Evolutionary conservation across 2,888 invertebrate genomes (phyloP).

Genomic region (Escarpia spicata): DNA sequence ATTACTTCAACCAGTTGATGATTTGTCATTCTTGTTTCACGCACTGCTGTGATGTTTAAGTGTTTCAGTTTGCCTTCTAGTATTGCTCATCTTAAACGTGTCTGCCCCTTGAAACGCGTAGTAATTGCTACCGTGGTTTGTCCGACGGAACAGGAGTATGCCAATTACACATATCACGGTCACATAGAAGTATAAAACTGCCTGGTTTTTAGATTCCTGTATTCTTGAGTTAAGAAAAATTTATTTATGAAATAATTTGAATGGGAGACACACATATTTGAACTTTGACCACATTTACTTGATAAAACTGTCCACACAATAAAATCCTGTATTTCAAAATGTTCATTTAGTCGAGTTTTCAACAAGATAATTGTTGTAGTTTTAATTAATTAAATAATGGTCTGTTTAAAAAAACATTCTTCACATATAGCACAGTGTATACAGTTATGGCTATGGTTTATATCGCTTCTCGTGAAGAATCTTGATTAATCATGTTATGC

Average conservation of each 20-base stretch:
- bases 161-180: too few relatives aligned
- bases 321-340: neutral
- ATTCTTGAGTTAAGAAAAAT: neutral
- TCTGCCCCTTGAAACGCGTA: too few relatives aligned
- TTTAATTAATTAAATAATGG: neutral
- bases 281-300: neutral
- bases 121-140: too few relatives aligned
- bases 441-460: neutral
- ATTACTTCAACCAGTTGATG: neutral
- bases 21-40: too few relatives aligned
- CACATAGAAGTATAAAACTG: neutral
- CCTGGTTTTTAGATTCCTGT: neutral
- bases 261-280: neutral
- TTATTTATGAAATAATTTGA: neutral
- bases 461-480: neutral
- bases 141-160: too few relatives aligned
- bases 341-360: neutral
- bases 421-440: neutral
- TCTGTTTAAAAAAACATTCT: neutral
- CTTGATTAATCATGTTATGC: neutral
- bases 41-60: too few relatives aligned
- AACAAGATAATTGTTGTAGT: neutral
- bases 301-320: neutral
- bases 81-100: too few relatives aligned
- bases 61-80: too few relatives aligned